These are phyloP conservation scores for Octonoba sinensis DNA, from an alignment of 2,888 invertebrate genomes.

Conservation along the genomic window DNA sequence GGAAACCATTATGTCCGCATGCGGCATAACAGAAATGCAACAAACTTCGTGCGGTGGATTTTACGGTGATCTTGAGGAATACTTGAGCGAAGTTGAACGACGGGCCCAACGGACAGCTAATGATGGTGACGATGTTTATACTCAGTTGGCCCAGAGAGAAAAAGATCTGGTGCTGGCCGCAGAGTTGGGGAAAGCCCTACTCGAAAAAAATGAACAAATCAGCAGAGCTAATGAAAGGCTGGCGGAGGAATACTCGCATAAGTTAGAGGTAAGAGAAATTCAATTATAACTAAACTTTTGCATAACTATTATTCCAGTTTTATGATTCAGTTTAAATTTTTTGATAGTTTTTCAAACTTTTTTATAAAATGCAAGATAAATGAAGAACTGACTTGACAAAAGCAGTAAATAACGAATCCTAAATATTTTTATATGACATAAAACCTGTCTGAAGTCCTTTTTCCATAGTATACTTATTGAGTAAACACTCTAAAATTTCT, in stretches of 20 bases:
- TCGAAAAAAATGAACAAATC: conserved; percentile 93
- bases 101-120: conserved; percentile 29
- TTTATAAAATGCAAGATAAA: no score
- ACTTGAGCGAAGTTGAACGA: conserved; percentile 56
- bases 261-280: conserved; percentile 83
- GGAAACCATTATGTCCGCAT: conserved; percentile 57
- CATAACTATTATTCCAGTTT: no score
- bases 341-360: no score
- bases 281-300: background rate
- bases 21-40: conserved; percentile 63
- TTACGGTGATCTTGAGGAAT: conserved; percentile 64
- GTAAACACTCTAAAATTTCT: no score
- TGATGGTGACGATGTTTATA: conserved; percentile 59
- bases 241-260: conserved; percentile 87
- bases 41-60: conserved; percentile 53
- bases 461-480: no score
- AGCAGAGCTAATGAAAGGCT: conserved; percentile 86
- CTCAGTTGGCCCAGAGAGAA: conserved; percentile 85
- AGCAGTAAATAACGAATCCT: no score
- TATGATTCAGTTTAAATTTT: no score
- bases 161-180: conserved; percentile 91
- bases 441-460: no score
- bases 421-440: no score
- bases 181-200: conserved; percentile 91
- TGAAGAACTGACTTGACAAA: no score